Base-by-base conservation (phyloP, 2,888 invertebrate genomes). In the Pheosia tremula region DNA sequence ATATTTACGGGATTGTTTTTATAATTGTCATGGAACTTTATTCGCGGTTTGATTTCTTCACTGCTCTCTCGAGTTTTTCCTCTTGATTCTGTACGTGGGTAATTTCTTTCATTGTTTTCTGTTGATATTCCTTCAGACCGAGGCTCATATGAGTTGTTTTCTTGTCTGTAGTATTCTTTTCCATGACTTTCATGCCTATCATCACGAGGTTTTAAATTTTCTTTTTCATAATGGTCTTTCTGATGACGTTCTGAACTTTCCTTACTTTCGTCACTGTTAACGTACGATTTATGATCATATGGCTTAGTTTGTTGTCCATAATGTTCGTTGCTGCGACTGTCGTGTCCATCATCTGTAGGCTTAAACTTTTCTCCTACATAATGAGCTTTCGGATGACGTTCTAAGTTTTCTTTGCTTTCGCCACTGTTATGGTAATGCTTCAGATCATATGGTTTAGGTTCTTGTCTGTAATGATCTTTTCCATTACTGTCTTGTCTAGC, bases 61-160 rank as follows among this genome's bases (percentile, higher is more conserved):
- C 57, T 63, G 58, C 57, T 77, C 70, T 80, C 80, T 47, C 65
- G 60, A 45, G 66, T 77, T 55, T 66, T 68, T 67, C 71, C 67
- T 54, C 49, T 41, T n/a, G 56, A 56, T 8, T 56, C 36, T 11
- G 45, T 5, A 24, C n/a, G 56, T 45, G n/a, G 45, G 36, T 66
- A 37, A 5, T 41, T 62, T 62, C 36, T 56, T 0, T 67, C 63
- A 38, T 68, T 64, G 3, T 52, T 61, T 13, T 57, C 4, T 37
- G 62, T 49, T 13, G 50, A 54, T 53, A 56, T 50, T 39, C 9
- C 60, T n/a, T 41, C 13, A 9, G 60, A 8, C 6, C 36, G 54
- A n/a, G 62, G n/a, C 13, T 66, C 56, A 56, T 64, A 62, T 0
- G 62, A 59, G n/a, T 37, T 55, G 10, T 49, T 13, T 41, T 64